Conservation (phyloP, 2,113 vertebrate genomes). For the Cololabis saira region DNA sequence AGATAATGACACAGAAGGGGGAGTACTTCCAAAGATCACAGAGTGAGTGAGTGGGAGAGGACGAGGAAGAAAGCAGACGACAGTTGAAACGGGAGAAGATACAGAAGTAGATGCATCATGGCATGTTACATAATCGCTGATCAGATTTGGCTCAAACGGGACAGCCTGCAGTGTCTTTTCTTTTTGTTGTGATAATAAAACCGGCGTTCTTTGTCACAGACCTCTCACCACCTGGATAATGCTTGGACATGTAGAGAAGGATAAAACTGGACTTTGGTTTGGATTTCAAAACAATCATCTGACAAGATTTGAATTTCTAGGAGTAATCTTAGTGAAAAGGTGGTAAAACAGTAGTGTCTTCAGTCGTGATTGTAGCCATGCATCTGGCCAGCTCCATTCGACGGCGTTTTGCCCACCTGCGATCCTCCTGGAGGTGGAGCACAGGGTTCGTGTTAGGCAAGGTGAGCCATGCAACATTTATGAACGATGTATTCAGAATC, state of each 20-base stretch:
- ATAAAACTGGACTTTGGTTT: neutral
- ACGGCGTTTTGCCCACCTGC: slow-evolving; percentile 48
- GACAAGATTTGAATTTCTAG: too few species aligned
- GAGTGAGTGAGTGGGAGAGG: slow-evolving; percentile 28
- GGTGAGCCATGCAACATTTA: slow-evolving; percentile 60
- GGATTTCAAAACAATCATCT: neutral
- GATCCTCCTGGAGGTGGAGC: slow-evolving; percentile 70
- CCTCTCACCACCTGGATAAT: slow-evolving; percentile 6
- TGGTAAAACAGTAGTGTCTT: too few species aligned
- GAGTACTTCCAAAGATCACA: slow-evolving; percentile 44
- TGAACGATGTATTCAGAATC: too few species aligned
- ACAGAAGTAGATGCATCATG: neutral
- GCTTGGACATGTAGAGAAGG: neutral
- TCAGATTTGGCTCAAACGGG: neutral
- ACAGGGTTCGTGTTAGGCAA: slow-evolving; percentile 65
- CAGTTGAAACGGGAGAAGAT: neutral
- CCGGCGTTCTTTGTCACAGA: neutral
- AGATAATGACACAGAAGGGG: slow-evolving; percentile 60
- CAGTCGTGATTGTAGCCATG: slow-evolving; percentile 46
- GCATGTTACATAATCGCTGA: slow-evolving; percentile 13
- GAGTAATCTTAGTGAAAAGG: too few species aligned
- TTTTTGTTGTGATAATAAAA: neutral
- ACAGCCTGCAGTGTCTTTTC: slow-evolving; percentile 1
- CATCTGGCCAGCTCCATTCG: slow-evolving; percentile 44
- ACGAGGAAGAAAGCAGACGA: slow-evolving; percentile 13